Evolutionary conservation across 2,797 vertebrate species (phyloP).

Genomic region (Enteromius treurensis): DNA sequence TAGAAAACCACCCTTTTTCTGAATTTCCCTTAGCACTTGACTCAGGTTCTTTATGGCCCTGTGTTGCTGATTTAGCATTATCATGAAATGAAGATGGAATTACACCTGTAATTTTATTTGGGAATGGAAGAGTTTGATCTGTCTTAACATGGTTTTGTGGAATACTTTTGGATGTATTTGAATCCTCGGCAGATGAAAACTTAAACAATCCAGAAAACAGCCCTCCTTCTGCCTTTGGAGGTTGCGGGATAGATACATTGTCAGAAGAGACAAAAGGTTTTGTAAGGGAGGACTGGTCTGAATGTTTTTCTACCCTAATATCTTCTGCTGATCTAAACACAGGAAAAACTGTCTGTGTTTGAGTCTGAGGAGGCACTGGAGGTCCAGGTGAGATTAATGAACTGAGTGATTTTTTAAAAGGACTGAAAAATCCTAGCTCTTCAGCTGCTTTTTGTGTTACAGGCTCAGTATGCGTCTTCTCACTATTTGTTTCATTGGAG

Average conservation of each 20-base stretch:
- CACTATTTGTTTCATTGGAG: slow-evolving; percentile 53
- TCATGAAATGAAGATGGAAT: slow-evolving; percentile 38
- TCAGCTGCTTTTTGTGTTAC: slow-evolving; percentile 56
- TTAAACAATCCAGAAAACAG: slow-evolving; percentile 74
- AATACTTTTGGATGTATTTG: slow-evolving; percentile 58
- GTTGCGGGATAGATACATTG: slow-evolving; percentile 70
- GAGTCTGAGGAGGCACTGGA: slow-evolving; percentile 71
- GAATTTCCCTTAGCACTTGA: slow-evolving; percentile 59
- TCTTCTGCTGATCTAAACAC: slow-evolving; percentile 77
- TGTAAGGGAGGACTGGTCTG: slow-evolving; percentile 70
- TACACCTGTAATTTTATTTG: slow-evolving; percentile 29
- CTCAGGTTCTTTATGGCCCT: slow-evolving; percentile 44
- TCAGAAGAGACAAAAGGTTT: slow-evolving; percentile 80
- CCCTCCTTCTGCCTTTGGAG: slow-evolving; percentile 68
- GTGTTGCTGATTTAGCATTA: slow-evolving; percentile 24
- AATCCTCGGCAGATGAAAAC: slow-evolving; percentile 74
- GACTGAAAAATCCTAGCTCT: slow-evolving; percentile 81
- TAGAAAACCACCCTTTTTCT: slow-evolving; percentile 78
- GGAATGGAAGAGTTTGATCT: slow-evolving; percentile 50
- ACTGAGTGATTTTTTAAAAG: slow-evolving; percentile 88
- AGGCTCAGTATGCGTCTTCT: slow-evolving; percentile 38
- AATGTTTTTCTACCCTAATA: slow-evolving; percentile 60
- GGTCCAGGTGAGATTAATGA: slow-evolving; percentile 80
- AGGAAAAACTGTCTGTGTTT: slow-evolving; percentile 74
- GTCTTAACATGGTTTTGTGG: slow-evolving; percentile 49